Percentiles rank a stretch among this genome's conserved stretches.
phyloP scores from a whole-genome alignment of 2,113 vertebrate genomes.

The Suncus etruscus region DNA sequence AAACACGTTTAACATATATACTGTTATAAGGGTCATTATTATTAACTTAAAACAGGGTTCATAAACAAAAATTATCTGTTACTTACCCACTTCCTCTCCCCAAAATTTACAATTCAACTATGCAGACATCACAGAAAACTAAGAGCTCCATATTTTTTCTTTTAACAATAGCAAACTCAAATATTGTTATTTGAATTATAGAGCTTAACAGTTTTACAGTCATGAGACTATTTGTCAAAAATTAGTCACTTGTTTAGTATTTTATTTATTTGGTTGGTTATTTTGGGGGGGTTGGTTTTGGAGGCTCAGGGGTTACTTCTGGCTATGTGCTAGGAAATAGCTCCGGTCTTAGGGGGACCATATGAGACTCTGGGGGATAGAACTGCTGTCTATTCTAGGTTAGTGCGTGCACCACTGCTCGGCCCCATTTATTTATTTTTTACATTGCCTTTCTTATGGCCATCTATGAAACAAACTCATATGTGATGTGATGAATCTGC shows the following conservation, averaged over 20 bases:
- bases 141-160: neutral
- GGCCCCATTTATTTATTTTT: neutral
- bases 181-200: neutral
- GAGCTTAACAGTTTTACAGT: neutral
- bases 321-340: no score
- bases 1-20: neutral
- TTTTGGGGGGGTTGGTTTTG: no score
- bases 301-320: no score
- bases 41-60: neutral
- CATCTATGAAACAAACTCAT: neutral
- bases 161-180: neutral
- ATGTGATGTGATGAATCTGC: neutral
- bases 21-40: neutral
- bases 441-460: neutral
- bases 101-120: neutral
- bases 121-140: neutral
- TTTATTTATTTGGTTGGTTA: neutral
- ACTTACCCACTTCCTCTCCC: neutral
- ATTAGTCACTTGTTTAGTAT: neutral
- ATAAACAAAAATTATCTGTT: neutral
- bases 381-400: no score
- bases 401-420: no score
- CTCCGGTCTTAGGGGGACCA: no score
- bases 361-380: no score
- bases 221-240: neutral